A percentile compares a stretch with the other conserved stretches of the same genome.
Conservation (phyloP, 2,113 vertebrate species). For the Thunnus thynnus region DNA sequence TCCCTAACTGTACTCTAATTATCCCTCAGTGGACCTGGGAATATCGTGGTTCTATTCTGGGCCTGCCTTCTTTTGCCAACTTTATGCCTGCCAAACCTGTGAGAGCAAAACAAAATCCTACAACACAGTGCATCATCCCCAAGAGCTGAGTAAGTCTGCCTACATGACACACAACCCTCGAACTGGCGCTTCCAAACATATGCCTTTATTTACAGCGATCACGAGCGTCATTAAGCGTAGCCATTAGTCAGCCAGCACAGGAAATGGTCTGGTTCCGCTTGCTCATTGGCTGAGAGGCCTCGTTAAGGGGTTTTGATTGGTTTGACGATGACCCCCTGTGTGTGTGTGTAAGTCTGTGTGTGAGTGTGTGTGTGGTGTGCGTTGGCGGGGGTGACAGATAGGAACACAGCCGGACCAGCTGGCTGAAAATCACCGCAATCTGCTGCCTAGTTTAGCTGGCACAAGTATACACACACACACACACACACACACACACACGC, state of each 20-base stretch:
- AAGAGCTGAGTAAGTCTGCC: conserved; percentile 47
- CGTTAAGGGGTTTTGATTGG: conserved; percentile 60
- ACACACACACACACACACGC: not conserved
- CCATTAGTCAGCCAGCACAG: conserved; percentile 61
- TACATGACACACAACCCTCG: conserved; percentile 25
- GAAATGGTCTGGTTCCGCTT: conserved; percentile 52
- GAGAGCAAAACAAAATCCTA: conserved; percentile 51
- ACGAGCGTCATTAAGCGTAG: conserved; percentile 54
- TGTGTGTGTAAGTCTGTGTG: conserved; percentile 1
- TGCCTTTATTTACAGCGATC: conserved; percentile 77
- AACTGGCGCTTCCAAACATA: conserved; percentile 65
- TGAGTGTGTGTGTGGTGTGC: conserved; percentile 33
- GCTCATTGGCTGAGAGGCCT: conserved; percentile 64
- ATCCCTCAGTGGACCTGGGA: conserved; percentile 31
- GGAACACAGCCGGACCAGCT: conserved; percentile 74
- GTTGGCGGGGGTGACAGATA: conserved; percentile 61
- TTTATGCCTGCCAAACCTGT: conserved; percentile 42
- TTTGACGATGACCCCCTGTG: conserved; percentile 54
- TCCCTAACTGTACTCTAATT: conserved; percentile 28
- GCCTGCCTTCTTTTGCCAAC: conserved; percentile 34
- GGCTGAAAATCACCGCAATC: conserved; percentile 77
- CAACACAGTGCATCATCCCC: conserved; percentile 29
- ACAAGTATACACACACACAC: conserved; percentile 8
- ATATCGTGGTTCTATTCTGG: conserved; percentile 32
- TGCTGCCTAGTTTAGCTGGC: conserved; percentile 67